Evolutionary conservation across 1,140 invertebrate species (phyloP).

Genomic region (Drosophila orena): DNA sequence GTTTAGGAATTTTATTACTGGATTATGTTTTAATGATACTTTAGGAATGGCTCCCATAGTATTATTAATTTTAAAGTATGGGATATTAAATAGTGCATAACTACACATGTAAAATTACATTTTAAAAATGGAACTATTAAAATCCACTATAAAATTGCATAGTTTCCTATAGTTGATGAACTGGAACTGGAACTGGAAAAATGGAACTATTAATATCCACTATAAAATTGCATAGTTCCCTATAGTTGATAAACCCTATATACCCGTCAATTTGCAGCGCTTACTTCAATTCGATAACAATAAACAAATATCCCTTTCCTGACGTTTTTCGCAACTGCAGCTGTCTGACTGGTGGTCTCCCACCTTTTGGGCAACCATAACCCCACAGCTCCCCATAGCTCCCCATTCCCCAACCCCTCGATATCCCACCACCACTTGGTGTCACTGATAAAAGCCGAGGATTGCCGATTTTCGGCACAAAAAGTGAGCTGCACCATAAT

Average conservation of each 20-base stretch:
- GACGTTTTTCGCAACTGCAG: constrained; percentile 62
- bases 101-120: too few species aligned
- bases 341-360: constrained; percentile 41
- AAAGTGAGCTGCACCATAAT: constrained; percentile 44
- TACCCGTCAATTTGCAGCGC: background rate
- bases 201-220: too few species aligned
- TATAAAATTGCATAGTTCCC: too few species aligned
- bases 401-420: background rate
- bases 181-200: too few species aligned
- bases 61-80: too few species aligned
- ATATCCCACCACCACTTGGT: background rate
- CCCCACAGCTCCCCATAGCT: constrained; percentile 6
- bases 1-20: too few species aligned
- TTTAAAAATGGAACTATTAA: too few species aligned
- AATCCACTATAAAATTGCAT: too few species aligned
- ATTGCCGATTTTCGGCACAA: constrained; percentile 52
- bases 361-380: constrained; percentile 22
- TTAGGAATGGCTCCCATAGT: too few species aligned
- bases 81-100: too few species aligned
- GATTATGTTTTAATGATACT: too few species aligned
- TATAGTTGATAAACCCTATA: background rate
- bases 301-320: constrained; percentile 66
- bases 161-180: background rate
- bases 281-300: constrained; percentile 55
- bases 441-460: constrained; percentile 66